Conservation (phyloP, 2,888 invertebrate genomes). For the Choreutis nemorana region DNA sequence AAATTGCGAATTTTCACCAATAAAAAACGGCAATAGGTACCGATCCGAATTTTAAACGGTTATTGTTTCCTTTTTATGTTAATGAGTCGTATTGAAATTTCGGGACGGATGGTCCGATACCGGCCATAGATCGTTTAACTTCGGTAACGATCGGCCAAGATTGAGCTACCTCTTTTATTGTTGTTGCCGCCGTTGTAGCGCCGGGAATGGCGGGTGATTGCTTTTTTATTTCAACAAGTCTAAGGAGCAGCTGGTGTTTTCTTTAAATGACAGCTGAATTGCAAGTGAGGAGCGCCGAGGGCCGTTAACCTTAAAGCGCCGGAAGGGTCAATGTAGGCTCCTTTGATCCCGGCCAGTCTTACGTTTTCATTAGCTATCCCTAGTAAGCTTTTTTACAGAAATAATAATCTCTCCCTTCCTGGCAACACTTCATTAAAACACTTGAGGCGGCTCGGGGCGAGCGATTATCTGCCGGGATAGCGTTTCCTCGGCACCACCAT, state of each 20-base stretch:
- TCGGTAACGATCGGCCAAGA: conserved; percentile 36
- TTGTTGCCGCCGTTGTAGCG: conserved; percentile 36
- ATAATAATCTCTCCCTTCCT: conserved; percentile 37
- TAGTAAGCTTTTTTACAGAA: conserved; percentile 49
- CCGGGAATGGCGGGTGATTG: conserved; percentile 33
- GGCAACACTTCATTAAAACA: conserved; percentile 51
- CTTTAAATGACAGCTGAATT: too few species aligned
- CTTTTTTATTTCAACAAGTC: conserved; percentile 33
- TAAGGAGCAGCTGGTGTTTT: too few species aligned
- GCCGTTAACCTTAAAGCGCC: too few species aligned
- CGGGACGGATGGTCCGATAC: conserved; percentile 42
- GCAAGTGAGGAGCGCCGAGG: too few species aligned
- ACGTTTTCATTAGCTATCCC: conserved; percentile 14
- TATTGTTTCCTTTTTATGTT: conserved; percentile 64
- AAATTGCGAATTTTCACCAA: conserved; percentile 55
- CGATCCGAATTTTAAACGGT: conserved; percentile 59
- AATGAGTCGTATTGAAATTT: conserved; percentile 56
- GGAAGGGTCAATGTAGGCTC: too few species aligned
- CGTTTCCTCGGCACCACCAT: conserved; percentile 40
- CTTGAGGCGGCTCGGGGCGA: conserved; percentile 42
- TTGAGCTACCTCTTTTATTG: conserved; percentile 49
- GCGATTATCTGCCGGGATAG: conserved; percentile 50
- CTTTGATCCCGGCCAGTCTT: conserved; percentile 16
- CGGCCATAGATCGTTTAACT: conserved; percentile 40
- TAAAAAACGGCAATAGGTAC: conserved; percentile 50